These are phyloP conservation scores for Drosophila navojoa DNA, from an alignment of 1,140 invertebrate genomes.

Conservation along the genomic window DNA sequence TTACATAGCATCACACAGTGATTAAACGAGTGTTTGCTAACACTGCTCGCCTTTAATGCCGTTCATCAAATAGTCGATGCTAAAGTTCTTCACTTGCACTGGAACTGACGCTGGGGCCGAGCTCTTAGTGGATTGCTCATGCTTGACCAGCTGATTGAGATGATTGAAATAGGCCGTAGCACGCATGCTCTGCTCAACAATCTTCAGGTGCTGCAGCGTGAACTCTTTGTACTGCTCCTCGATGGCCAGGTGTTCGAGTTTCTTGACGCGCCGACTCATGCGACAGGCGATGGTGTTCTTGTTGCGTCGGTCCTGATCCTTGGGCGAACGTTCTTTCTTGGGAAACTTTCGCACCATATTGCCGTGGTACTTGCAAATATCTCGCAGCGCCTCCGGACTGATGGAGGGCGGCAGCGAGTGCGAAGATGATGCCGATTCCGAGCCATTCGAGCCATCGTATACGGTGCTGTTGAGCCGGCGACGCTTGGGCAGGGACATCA, in stretches of 20 bases:
- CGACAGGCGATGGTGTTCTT: slow-evolving; percentile 80
- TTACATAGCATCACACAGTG: slow-evolving; percentile 19
- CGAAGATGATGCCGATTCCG: slow-evolving; percentile 43
- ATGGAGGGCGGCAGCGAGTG: slow-evolving; percentile 41
- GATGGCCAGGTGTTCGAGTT: slow-evolving; percentile 69
- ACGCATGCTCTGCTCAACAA: slow-evolving; percentile 63
- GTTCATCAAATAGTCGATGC: slow-evolving; percentile 66
- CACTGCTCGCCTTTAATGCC: slow-evolving; percentile 37
- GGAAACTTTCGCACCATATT: slow-evolving; percentile 80
- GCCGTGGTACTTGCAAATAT: slow-evolving; percentile 75
- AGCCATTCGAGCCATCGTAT: slow-evolving; percentile 13
- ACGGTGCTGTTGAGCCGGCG: slow-evolving; percentile 46
- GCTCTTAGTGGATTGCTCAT: slow-evolving; percentile 17
- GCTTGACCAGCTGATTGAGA: slow-evolving; percentile 48
- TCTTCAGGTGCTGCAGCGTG: slow-evolving; percentile 50
- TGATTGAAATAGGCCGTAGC: slow-evolving; percentile 65
- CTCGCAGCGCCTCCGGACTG: slow-evolving; percentile 51
- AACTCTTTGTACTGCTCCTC: slow-evolving; percentile 75
- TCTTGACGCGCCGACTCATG: slow-evolving; percentile 72
- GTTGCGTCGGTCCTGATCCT: slow-evolving; percentile 76
- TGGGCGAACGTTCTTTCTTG: slow-evolving; percentile 74
- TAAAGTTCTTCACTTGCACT: slow-evolving; percentile 55
- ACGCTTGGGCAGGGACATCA: slow-evolving; percentile 50
- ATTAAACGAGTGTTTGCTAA: not conserved
- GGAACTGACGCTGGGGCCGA: slow-evolving; percentile 1